phyloP scores from a whole-genome alignment of 1,140 invertebrate genomes.

The Aphaenogaster rudis region DNA sequence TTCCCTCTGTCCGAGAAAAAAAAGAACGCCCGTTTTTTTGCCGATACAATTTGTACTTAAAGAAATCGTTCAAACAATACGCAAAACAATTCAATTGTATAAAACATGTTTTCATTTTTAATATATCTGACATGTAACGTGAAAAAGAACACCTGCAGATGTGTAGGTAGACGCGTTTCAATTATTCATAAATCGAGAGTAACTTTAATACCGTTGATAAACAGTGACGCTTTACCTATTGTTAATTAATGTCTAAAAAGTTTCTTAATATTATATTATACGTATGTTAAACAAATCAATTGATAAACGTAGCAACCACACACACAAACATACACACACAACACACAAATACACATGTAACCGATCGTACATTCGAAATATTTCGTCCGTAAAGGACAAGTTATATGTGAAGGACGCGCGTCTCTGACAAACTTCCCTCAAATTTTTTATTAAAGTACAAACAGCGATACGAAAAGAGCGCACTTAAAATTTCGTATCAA shows the following conservation, averaged over 20 bases:
- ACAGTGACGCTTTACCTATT: constrained; percentile 27
- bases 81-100: neutral
- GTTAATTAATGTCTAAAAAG: constrained; percentile 31
- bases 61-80: constrained; percentile 2
- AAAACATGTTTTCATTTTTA: neutral
- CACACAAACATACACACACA: neutral
- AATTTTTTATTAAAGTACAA: constrained; percentile 28
- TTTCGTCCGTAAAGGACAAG: neutral
- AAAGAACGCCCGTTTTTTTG: neutral
- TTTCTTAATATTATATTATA: constrained; percentile 36
- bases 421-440: neutral
- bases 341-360: neutral
- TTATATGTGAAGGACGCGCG: neutral
- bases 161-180: neutral
- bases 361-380: neutral
- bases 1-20: neutral
- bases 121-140: neutral
- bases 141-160: neutral
- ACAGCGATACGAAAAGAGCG: constrained; percentile 2
- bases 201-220: constrained; percentile 36
- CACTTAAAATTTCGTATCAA: constrained; percentile 1
- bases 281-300: constrained; percentile 19
- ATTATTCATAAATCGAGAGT: neutral
- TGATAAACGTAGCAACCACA: neutral
- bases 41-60: constrained; percentile 47